Evolutionary conservation across 1,140 invertebrate genomes (phyloP).

Genomic region (Rhopalosiphum padi): DNA sequence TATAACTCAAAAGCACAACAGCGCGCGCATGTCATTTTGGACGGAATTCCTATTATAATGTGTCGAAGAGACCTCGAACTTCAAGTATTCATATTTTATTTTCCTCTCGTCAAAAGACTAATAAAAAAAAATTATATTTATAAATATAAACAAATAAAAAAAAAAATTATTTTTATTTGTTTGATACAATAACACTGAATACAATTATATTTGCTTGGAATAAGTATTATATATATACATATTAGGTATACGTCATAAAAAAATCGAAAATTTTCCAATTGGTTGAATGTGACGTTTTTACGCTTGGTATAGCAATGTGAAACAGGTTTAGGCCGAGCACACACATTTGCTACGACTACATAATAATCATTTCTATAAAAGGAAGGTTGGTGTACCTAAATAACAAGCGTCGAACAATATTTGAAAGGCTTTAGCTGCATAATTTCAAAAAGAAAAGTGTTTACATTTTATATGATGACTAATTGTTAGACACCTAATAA

Average conservation of each 20-base stretch:
- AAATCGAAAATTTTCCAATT: slow-evolving; percentile 11
- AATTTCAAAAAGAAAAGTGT: neutral
- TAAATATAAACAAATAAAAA: neutral
- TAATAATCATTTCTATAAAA: neutral
- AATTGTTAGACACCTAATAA: neutral
- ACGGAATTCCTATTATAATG: neutral
- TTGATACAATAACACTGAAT: neutral
- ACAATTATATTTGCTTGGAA: neutral
- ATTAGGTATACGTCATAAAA: neutral
- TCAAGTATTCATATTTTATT: neutral
- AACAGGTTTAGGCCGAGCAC: neutral
- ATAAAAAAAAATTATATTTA: neutral
- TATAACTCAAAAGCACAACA: neutral
- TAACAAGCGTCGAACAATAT: neutral
- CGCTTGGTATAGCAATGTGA: neutral
- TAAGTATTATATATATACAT: neutral
- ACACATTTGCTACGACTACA: neutral
- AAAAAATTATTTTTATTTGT: neutral
- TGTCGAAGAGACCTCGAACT: neutral
- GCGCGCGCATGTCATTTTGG: too few relatives aligned
- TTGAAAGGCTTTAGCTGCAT: neutral
- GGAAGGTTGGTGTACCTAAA: neutral
- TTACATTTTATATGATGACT: neutral
- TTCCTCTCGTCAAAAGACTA: neutral
- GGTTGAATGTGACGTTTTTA: neutral